Base-by-base conservation (phyloP, 37 sponge, comb jelly and placozoan species). In the Mnemiopsis leidyi region DNA sequence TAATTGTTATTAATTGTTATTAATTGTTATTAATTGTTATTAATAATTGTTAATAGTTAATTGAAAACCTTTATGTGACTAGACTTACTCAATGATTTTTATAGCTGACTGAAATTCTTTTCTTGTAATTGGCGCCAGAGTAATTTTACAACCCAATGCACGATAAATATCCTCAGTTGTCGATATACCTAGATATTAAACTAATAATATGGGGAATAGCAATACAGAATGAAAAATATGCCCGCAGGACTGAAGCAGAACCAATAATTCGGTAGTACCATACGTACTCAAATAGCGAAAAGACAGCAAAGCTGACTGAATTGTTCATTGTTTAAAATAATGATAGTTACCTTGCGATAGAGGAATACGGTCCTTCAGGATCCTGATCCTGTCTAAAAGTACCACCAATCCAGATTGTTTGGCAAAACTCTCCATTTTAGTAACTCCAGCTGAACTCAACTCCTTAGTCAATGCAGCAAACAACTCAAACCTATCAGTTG, bases 111-210 rank as follows among this genome's bases (percentile, higher is more conserved):
- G 61, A 48, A 48, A 5, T 13, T 48, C 61, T 13, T 48, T 48
- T 5, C 61, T 48, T 48, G 61, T 5, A 5, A 71, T 28, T n/a
- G 7, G 75, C 2, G 75, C n/a, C 3, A 71, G 30, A 7, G 21
- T 29, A 28, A 85, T 85, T 23, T 39, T 85, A 21, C 90, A 85
- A 18, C 90, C 90, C 24, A 85, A 3, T 40, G 90, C 31, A 23
- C 61, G 39, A 26, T 85, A 85, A 26, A 85, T 38, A 85, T 85
- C 90, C 2, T 40, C 61, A 40, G 90, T 61, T 33, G 32, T 77
- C 7, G 26, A 26, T 2, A 34, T 34, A 32, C 79, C 79, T 77
- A 18, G 0, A 48, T n/a, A n/a, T n/a, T n/a, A n/a, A n/a, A n/a
- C n/a, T n/a, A n/a, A n/a, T n/a, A n/a, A n/a, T n/a, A n/a, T n/a